phyloP scores from a whole-genome alignment of 2,888 invertebrate species.

The Spatulosminthurus flaviceps region DNA sequence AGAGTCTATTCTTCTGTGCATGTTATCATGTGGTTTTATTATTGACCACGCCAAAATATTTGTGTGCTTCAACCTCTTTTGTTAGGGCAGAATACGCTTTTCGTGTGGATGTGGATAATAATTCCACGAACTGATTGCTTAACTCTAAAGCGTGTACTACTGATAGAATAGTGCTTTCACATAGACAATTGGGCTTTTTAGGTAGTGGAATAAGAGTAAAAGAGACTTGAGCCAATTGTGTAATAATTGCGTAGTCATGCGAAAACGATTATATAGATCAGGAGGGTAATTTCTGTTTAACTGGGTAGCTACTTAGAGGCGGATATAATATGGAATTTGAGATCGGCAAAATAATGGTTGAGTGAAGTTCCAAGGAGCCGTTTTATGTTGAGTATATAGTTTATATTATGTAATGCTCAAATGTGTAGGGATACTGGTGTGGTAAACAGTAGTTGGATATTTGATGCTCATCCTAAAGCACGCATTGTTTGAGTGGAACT shows the following conservation, averaged over 20 bases:
- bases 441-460: constrained; percentile 8
- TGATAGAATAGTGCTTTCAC: too few species aligned
- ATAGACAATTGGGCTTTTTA: too few species aligned
- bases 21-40: constrained; percentile 10
- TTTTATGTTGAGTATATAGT: too few species aligned
- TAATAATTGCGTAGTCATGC: background rate
- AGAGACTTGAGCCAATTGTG: background rate
- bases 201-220: background rate
- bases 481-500: background rate
- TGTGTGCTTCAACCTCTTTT: background rate
- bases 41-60: constrained; percentile 18
- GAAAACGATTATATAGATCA: background rate
- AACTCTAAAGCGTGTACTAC: too few species aligned
- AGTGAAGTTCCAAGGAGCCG: too few species aligned
- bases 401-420: too few species aligned
- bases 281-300: background rate
- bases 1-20: background rate
- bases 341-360: too few species aligned
- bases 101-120: too few species aligned
- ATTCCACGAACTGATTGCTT: too few species aligned
- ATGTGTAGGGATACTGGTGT: background rate
- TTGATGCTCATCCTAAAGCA: background rate
- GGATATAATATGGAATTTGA: too few species aligned
- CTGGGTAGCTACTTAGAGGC: too few species aligned
- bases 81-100: too few species aligned